Evolutionary conservation across 2,888 invertebrate genomes (phyloP).

Genomic region (Chymomyza amoena): DNA sequence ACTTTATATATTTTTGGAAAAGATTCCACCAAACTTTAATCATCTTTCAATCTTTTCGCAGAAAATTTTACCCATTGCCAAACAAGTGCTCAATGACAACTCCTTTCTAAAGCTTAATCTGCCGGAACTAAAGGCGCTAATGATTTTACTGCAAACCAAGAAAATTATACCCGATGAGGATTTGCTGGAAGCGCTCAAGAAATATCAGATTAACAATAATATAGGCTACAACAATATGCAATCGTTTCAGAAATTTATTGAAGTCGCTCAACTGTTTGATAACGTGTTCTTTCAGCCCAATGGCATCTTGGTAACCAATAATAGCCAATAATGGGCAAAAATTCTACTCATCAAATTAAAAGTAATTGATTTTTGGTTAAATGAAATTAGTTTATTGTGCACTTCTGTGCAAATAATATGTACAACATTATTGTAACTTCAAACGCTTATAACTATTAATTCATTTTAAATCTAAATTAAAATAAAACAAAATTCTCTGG

Average conservation of each 20-base stretch:
- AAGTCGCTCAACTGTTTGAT: constrained; percentile 37
- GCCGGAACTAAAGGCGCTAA: constrained; percentile 39
- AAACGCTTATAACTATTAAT: not conserved
- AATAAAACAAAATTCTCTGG: not conserved
- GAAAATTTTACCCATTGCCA: constrained; percentile 44
- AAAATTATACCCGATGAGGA: constrained; percentile 17
- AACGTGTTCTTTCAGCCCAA: constrained; percentile 38
- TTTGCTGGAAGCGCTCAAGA: constrained; percentile 36
- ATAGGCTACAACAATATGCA: constrained; percentile 42
- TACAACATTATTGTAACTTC: not conserved
- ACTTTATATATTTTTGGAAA: too few relatives aligned
- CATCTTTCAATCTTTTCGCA: constrained; percentile 8
- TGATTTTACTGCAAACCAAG: constrained; percentile 34
- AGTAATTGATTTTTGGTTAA: not conserved
- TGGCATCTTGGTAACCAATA: constrained; percentile 33
- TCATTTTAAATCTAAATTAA: not conserved
- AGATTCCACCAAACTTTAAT: constrained; percentile 67
- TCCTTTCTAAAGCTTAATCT: constrained; percentile 39
- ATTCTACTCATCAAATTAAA: not conserved
- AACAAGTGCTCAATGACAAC: constrained; percentile 33
- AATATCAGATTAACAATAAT: constrained; percentile 46
- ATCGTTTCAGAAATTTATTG: constrained; percentile 43
- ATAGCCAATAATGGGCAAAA: not conserved
- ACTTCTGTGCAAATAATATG: not conserved
- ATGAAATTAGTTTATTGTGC: not conserved